Evolutionary conservation across 1,140 invertebrate genomes (phyloP).

Genomic region (Cyphomyrmex costatus): DNA sequence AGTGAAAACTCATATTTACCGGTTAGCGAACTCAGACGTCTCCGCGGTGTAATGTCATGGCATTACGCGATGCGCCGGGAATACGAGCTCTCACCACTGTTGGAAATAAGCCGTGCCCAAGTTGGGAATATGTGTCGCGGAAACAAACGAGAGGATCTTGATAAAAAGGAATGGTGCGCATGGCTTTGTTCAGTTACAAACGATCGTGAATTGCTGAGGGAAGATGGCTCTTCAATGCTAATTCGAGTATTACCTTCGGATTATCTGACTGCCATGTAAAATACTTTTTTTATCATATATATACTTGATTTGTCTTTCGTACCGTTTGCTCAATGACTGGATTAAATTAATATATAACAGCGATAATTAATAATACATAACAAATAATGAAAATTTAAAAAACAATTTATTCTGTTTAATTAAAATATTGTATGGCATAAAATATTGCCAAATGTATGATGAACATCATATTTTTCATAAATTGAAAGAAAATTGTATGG

Average conservation of each 20-base stretch:
- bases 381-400: constrained; percentile 3
- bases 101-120: constrained; percentile 69
- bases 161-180: constrained; percentile 54
- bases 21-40: constrained; percentile 78
- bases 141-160: constrained; percentile 69
- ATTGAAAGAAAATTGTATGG: not conserved
- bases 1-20: constrained; percentile 80
- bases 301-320: not conserved
- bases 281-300: not conserved
- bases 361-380: not conserved
- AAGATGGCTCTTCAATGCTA: constrained; percentile 46
- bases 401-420: not conserved
- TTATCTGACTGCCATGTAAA: not conserved
- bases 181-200: constrained; percentile 37
- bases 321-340: not conserved
- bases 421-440: not conserved
- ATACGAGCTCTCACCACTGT: constrained; percentile 52
- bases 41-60: constrained; percentile 72
- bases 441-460: not conserved
- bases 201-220: constrained; percentile 25
- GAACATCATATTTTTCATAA: constrained; percentile 4
- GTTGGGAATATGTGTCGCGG: constrained; percentile 33
- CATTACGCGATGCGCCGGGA: constrained; percentile 73
- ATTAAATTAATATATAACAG: constrained; percentile 7
- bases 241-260: constrained; percentile 19